Evolutionary conservation across 2,113 vertebrate species (phyloP).

Genomic region (Callospermophilus lateralis): DNA sequence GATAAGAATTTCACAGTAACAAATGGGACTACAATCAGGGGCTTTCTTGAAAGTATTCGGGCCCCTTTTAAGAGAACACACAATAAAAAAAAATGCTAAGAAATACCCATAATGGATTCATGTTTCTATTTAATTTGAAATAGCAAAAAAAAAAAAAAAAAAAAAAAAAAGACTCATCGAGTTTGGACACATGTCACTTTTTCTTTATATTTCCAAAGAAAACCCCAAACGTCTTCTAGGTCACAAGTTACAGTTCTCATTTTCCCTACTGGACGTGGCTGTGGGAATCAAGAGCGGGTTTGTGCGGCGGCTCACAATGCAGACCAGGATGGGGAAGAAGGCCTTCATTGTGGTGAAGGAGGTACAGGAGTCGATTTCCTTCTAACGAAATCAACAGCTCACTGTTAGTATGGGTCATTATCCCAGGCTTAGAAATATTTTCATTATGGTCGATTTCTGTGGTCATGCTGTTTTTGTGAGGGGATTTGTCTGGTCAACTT

Average conservation of each 20-base stretch:
- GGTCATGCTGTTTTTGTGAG: conserved; percentile 49
- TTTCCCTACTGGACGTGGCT: neutral
- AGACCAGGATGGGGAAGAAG: neutral
- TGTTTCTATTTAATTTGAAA: conserved; percentile 35
- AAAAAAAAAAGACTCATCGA: neutral
- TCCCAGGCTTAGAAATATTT: conserved; percentile 73
- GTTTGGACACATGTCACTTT: conserved; percentile 39
- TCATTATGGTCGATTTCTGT: conserved; percentile 68
- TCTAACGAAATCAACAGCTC: conserved; percentile 52
- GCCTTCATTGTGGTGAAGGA: neutral
- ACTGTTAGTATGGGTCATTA: conserved; percentile 53
- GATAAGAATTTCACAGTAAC: neutral
- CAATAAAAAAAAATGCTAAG: neutral
- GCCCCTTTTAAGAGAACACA: neutral
- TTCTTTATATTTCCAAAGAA: conserved; percentile 63
- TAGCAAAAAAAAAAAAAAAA: neutral
- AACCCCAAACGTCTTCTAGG: conserved; percentile 4
- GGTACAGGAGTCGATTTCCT: neutral
- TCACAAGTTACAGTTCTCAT: neutral
- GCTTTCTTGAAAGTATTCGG: neutral
- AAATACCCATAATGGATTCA: neutral
- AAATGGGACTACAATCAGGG: neutral
- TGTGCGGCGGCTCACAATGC: neutral
- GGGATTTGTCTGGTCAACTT: conserved; percentile 63
- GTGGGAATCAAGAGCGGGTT: conserved; percentile 3